These are phyloP conservation scores for Myotis yumanensis DNA, from an alignment of 2,113 vertebrate species.

Conservation along the genomic window DNA sequence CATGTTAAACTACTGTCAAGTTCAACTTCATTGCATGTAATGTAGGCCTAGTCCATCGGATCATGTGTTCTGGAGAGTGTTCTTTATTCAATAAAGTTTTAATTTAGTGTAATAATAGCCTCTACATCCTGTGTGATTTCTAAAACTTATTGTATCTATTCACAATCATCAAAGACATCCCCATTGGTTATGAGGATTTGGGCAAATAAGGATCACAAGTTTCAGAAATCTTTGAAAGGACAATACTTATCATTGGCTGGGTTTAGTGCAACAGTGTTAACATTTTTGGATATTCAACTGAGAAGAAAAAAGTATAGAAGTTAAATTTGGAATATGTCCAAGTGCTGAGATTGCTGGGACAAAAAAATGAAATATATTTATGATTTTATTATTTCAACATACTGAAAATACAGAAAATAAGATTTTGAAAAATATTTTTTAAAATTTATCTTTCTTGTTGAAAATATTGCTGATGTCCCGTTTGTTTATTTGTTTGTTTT, in stretches of 20 bases:
- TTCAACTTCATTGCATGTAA: constrained; percentile 91
- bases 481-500: too few species aligned
- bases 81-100: constrained; percentile 99
- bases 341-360: neutral
- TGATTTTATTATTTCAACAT: neutral
- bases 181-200: neutral
- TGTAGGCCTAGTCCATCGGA: constrained; percentile 85
- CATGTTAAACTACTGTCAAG: constrained; percentile 91
- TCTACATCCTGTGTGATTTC: constrained; percentile 53
- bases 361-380: neutral
- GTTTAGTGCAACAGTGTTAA: neutral
- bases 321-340: neutral
- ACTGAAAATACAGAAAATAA: neutral
- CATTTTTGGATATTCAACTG: neutral
- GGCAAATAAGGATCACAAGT: neutral
- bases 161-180: neutral
- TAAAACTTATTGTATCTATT: neutral
- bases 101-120: constrained; percentile 88
- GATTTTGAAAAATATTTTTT: neutral
- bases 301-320: neutral
- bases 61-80: constrained; percentile 90
- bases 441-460: too few species aligned
- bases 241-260: neutral
- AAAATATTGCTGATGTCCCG: too few species aligned
- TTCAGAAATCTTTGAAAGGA: neutral